Conservation (phyloP, 2,797 vertebrate species). For the Propithecus perrieri region DNA sequence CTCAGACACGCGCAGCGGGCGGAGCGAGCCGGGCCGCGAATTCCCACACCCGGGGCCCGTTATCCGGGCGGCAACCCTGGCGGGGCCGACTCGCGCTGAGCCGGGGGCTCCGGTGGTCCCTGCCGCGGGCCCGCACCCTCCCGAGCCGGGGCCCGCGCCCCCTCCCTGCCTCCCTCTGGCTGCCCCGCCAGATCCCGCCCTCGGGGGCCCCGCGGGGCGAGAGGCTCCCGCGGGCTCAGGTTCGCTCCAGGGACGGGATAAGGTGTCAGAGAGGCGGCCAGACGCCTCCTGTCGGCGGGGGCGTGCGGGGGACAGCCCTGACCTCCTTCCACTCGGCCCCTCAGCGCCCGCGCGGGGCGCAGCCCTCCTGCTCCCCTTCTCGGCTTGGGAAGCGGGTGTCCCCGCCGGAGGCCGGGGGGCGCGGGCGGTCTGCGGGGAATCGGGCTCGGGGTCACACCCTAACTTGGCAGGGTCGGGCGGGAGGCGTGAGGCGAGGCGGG, state of each 20-base stretch:
- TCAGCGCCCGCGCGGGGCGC: background rate
- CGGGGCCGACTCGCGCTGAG: background rate
- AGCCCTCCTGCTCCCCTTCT: background rate
- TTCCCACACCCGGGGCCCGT: constrained; percentile 65
- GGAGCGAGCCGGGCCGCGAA: background rate
- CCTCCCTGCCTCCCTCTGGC: background rate
- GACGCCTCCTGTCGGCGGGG: constrained; percentile 46
- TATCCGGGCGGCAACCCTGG: background rate
- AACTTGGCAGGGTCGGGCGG: background rate
- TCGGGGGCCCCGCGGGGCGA: background rate
- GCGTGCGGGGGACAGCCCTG: background rate
- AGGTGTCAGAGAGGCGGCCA: constrained; percentile 65
- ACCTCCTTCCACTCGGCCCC: background rate
- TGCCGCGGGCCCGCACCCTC: background rate
- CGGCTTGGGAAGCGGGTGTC: background rate
- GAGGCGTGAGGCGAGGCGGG: background rate
- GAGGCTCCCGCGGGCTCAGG: constrained; percentile 24
- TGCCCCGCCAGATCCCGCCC: background rate
- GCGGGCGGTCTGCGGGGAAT: background rate
- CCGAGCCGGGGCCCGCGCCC: background rate
- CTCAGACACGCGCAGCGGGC: background rate
- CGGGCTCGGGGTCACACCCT: background rate
- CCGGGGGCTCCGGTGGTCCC: background rate
- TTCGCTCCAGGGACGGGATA: constrained; percentile 50
- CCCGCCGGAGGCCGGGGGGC: background rate